A percentile compares a stretch with the other conserved stretches of the same genome.
phyloP scores from a whole-genome alignment of 1,140 invertebrate species.

The Bathynomus jamesi region DNA sequence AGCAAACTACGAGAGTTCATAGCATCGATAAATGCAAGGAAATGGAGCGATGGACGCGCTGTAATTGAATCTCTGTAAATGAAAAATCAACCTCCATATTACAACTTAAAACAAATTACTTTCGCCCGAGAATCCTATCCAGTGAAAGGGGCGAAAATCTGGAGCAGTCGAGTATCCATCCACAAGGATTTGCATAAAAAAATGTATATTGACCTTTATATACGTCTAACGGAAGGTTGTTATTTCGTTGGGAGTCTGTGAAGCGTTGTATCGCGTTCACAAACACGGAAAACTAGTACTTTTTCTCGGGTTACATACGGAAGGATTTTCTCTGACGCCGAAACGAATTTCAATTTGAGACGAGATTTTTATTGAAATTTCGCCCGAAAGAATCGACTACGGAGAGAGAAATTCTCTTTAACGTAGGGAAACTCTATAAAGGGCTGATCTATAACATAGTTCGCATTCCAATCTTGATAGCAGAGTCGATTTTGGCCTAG shows the following conservation, averaged over 20 bases:
- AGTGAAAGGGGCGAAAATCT: neutral
- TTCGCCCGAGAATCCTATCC: neutral
- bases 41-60: neutral
- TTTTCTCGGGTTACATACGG: too few relatives aligned
- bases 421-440: neutral
- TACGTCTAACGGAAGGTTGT: too few relatives aligned
- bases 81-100: neutral
- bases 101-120: slow-evolving; percentile 1
- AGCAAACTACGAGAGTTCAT: neutral
- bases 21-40: neutral
- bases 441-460: neutral
- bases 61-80: neutral
- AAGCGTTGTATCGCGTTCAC: too few relatives aligned
- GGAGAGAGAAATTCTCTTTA: too few relatives aligned
- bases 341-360: too few relatives aligned
- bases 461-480: neutral
- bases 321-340: too few relatives aligned
- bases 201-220: neutral
- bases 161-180: neutral
- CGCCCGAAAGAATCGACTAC: too few relatives aligned
- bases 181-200: neutral
- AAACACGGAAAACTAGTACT: too few relatives aligned
- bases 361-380: too few relatives aligned
- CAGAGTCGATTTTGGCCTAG: neutral
- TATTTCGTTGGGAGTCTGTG: too few relatives aligned